phyloP scores from a whole-genome alignment of 2,113 vertebrate genomes.

The Terrapene triunguis region DNA sequence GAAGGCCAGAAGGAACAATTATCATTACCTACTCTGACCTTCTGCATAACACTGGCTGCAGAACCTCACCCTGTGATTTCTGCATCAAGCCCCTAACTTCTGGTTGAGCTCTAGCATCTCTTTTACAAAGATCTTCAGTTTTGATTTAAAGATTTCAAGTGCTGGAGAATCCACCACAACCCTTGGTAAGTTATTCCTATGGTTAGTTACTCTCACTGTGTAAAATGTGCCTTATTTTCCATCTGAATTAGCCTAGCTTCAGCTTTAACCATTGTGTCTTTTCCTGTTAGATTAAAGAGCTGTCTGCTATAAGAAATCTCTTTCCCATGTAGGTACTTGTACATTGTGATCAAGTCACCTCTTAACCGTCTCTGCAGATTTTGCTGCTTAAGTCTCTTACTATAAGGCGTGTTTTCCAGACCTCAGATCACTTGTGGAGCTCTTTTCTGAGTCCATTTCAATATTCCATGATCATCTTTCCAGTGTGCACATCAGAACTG shows the following conservation, averaged over 20 bases:
- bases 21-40: neutral
- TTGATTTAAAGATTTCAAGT: neutral
- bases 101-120: neutral
- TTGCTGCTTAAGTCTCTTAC: too few species aligned
- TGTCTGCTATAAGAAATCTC: too few species aligned
- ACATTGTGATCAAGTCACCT: too few species aligned
- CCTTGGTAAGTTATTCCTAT: neutral
- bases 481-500: neutral
- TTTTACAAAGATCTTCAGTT: conserved; percentile 26
- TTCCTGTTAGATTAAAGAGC: too few species aligned
- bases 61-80: neutral
- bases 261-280: neutral
- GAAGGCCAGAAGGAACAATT: neutral
- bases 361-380: too few species aligned
- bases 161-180: too few species aligned
- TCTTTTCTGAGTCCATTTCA: neutral
- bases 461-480: neutral
- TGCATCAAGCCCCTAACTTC: neutral
- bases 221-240: conserved; percentile 8
- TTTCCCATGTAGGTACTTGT: too few species aligned
- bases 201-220: neutral
- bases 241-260: neutral
- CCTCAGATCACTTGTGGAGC: conserved; percentile 12
- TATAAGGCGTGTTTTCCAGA: neutral
- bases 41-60: neutral